A percentile compares a stretch with the other conserved stretches of the same genome.
Evolutionary conservation across 2,113 vertebrate species (phyloP).

Genomic region (Chunga burmeisteri): DNA sequence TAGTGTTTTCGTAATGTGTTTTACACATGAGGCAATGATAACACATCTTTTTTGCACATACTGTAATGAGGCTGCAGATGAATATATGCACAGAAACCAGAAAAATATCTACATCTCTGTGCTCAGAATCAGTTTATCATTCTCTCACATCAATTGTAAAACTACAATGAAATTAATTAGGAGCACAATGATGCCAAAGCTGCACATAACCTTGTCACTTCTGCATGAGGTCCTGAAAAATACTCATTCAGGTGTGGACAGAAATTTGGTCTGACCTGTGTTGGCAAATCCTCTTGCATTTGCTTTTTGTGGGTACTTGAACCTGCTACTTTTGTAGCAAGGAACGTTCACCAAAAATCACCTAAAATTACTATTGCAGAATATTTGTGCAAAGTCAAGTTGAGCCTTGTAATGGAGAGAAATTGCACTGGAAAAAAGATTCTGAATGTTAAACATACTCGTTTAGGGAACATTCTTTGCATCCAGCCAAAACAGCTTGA

Average conservation of each 20-base stretch:
- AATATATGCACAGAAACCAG: not conserved
- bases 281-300: not conserved
- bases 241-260: not conserved
- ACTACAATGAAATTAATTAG: not conserved
- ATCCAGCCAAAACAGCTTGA: conserved; percentile 29
- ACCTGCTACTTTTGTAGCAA: not conserved
- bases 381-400: not conserved
- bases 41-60: not conserved
- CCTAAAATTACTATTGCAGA: not conserved
- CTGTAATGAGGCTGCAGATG: not conserved
- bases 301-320: not conserved
- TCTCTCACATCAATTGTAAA: not conserved
- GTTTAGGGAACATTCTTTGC: not conserved
- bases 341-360: not conserved
- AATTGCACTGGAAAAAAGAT: conserved; percentile 8
- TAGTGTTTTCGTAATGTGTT: not conserved
- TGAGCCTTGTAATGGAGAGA: not conserved
- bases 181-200: not conserved
- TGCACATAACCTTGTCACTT: not conserved
- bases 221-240: not conserved
- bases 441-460: not conserved
- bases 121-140: not conserved
- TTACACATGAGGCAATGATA: not conserved
- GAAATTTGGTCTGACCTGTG: not conserved
- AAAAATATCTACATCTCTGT: not conserved